phyloP scores from a whole-genome alignment of 2,888 invertebrate genomes.

The Parasteatoda lunata region DNA sequence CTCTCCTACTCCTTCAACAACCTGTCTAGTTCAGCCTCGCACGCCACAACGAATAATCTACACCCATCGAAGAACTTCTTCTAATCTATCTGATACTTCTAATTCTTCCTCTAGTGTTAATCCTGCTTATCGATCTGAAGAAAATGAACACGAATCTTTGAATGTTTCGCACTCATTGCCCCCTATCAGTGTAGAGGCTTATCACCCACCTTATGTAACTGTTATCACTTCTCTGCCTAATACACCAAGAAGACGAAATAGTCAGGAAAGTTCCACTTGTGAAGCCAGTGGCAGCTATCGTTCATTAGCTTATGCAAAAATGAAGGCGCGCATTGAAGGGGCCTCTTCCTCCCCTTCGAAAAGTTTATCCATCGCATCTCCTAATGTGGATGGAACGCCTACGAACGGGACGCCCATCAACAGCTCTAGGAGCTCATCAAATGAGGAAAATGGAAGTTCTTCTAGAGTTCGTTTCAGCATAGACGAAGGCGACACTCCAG shows the following conservation, averaged over 20 bases:
- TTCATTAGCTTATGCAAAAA: slow-evolving; percentile 41
- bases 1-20: slow-evolving; percentile 71
- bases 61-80: slow-evolving; percentile 84
- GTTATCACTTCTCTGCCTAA: slow-evolving; percentile 47
- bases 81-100: slow-evolving; percentile 82
- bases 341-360: slow-evolving; percentile 23
- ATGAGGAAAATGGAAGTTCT: slow-evolving; percentile 38
- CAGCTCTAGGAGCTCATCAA: slow-evolving; percentile 26
- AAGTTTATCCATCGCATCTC: neutral
- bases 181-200: slow-evolving; percentile 70
- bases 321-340: slow-evolving; percentile 29
- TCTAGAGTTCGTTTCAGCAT: slow-evolving; percentile 60
- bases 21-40: slow-evolving; percentile 60
- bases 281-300: slow-evolving; percentile 44
- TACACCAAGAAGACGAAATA: slow-evolving; percentile 56
- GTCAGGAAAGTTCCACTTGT: slow-evolving; percentile 46
- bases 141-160: slow-evolving; percentile 76
- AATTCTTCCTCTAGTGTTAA: slow-evolving; percentile 77
- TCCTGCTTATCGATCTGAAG: slow-evolving; percentile 80
- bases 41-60: slow-evolving; percentile 70
- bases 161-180: slow-evolving; percentile 66
- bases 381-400: slow-evolving; percentile 35
- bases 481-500: slow-evolving; percentile 41
- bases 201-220: slow-evolving; percentile 44
- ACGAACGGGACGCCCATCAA: slow-evolving; percentile 40